Evolutionary conservation across 2,113 vertebrate genomes (phyloP).

Genomic region (Leptosomus discolor): DNA sequence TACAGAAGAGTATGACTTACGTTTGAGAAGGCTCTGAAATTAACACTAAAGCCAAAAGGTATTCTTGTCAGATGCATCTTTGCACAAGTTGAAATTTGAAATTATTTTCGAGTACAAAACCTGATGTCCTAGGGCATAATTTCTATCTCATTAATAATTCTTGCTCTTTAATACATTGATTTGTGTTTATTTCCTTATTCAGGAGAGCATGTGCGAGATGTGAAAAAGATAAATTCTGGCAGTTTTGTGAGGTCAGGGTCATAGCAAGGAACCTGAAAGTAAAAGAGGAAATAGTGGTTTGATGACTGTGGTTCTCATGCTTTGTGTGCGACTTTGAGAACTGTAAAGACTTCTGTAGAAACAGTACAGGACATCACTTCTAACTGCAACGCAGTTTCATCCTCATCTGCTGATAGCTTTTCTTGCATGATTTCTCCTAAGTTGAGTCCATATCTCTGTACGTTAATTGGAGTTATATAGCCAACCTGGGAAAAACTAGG

Average conservation of each 20-base stretch:
- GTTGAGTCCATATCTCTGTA: neutral
- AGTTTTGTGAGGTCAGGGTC: neutral
- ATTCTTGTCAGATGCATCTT: neutral
- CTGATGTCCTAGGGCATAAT: neutral
- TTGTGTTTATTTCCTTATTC: neutral
- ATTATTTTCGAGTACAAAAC: neutral
- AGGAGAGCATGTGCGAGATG: neutral
- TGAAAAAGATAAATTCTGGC: neutral
- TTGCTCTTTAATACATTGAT: neutral
- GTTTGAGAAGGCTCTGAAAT: neutral
- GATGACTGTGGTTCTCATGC: neutral
- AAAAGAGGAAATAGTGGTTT: neutral
- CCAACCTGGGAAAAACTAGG: neutral
- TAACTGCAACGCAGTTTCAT: neutral
- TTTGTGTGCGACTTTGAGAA: neutral
- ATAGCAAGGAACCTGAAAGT: neutral
- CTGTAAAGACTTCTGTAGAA: neutral
- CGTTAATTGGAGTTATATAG: neutral
- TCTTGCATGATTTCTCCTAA: neutral
- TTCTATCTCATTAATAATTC: neutral
- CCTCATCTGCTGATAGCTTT: neutral
- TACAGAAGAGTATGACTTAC: neutral
- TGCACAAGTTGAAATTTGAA: neutral
- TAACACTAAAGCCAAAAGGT: neutral
- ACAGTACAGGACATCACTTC: neutral